These are phyloP conservation scores for Phrynocephalus vlangalii DNA, from an alignment of 2,797 vertebrate genomes.

Conservation along the genomic window DNA sequence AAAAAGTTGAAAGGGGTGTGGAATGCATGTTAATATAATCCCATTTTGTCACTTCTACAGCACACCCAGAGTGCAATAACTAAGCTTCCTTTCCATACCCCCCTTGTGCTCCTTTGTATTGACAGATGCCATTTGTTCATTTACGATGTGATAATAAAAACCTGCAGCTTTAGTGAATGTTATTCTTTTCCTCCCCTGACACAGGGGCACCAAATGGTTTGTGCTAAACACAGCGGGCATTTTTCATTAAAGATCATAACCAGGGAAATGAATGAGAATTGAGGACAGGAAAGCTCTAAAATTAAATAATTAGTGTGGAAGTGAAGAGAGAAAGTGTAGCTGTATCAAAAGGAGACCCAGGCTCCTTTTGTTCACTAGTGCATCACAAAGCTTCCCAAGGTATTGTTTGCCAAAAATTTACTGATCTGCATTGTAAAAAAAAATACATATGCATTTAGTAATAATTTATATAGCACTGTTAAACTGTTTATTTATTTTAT, in stretches of 20 bases:
- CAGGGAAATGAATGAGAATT: slow-evolving; percentile 69
- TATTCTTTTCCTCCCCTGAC: slow-evolving; percentile 79
- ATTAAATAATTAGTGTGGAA: slow-evolving; percentile 50
- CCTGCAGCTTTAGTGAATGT: slow-evolving; percentile 78
- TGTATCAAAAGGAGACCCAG: not conserved
- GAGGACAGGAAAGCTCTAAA: slow-evolving; percentile 52
- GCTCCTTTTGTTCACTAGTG: not conserved
- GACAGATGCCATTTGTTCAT: slow-evolving; percentile 85
- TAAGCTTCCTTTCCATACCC: slow-evolving; percentile 75
- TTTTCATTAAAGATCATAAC: slow-evolving; percentile 80
- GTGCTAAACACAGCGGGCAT: slow-evolving; percentile 74
- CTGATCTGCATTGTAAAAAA: not conserved
- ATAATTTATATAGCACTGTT: not conserved
- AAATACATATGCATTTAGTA: not conserved
- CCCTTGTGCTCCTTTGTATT: slow-evolving; percentile 78
- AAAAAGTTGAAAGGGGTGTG: slow-evolving; percentile 57
- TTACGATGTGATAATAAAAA: slow-evolving; percentile 87
- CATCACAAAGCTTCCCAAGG: not conserved
- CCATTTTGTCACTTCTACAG: slow-evolving; percentile 76
- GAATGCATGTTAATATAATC: slow-evolving; percentile 79
- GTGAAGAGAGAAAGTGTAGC: slow-evolving; percentile 33
- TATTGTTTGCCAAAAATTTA: not conserved
- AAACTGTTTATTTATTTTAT: not conserved
- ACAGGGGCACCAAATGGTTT: slow-evolving; percentile 82
- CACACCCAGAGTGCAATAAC: slow-evolving; percentile 72